A percentile compares a stretch with the other conserved stretches of the same genome.
These are phyloP conservation scores for Lutraria rhynchaena DNA, from an alignment of 1,140 invertebrate species.

Conservation along the genomic window DNA sequence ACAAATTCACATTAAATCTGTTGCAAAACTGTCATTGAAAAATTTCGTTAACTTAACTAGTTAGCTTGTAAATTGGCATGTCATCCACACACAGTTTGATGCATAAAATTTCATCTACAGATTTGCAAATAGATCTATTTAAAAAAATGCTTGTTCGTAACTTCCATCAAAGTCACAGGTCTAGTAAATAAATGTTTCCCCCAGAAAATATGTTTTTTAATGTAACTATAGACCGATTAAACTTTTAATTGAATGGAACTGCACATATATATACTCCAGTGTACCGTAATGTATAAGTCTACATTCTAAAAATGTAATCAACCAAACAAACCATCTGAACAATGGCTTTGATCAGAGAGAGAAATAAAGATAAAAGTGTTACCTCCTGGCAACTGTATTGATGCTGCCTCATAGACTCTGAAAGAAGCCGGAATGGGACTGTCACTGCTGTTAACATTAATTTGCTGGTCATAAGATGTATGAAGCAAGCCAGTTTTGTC, in stretches of 20 bases:
- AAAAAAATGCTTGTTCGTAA: too few relatives aligned
- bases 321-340: not conserved
- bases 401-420: slow-evolving; percentile 67
- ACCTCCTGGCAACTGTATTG: slow-evolving; percentile 69
- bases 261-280: not conserved
- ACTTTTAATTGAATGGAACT: not conserved
- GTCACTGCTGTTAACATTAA: slow-evolving; percentile 64
- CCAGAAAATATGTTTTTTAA: not conserved
- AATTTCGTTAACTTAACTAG: not conserved
- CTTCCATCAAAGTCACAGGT: too few relatives aligned
- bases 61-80: not conserved
- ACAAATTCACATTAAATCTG: not conserved
- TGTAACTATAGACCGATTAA: not conserved
- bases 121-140: too few relatives aligned
- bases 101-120: not conserved
- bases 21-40: not conserved
- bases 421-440: slow-evolving; percentile 72
- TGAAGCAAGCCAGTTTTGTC: slow-evolving; percentile 73
- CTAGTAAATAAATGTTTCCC: not conserved
- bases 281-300: not conserved
- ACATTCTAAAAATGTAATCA: not conserved
- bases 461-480: slow-evolving; percentile 61
- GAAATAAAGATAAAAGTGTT: slow-evolving; percentile 12
- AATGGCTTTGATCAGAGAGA: not conserved
- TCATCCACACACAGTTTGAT: not conserved